A percentile compares a stretch with the other conserved stretches of the same genome.
These are phyloP conservation scores for Patella caerulea DNA, from an alignment of 2,888 invertebrate species.

Conservation along the genomic window DNA sequence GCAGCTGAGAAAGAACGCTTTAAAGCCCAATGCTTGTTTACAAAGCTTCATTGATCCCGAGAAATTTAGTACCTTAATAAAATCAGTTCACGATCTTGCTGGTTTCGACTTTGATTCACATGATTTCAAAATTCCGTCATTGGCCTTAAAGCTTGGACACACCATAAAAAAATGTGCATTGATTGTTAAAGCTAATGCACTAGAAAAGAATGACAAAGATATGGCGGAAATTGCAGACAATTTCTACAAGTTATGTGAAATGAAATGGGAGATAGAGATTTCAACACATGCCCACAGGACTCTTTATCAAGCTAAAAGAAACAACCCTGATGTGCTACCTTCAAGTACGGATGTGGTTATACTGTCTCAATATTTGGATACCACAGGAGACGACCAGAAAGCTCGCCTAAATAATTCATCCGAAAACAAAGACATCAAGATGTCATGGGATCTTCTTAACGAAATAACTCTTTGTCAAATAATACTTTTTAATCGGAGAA, in stretches of 20 bases:
- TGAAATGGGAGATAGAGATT: conserved; percentile 1
- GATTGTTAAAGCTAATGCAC: not conserved
- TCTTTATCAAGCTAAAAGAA: not conserved
- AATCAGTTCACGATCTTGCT: not conserved
- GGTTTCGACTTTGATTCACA: not conserved
- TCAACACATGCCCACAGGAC: not conserved
- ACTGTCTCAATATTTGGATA: not conserved
- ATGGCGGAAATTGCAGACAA: not conserved
- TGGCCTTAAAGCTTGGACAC: not conserved
- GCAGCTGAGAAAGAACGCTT: not conserved
- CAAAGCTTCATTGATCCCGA: not conserved
- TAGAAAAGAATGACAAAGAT: not conserved
- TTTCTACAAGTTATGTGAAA: not conserved
- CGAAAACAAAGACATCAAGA: not conserved
- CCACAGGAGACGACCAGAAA: not conserved
- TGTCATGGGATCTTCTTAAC: not conserved
- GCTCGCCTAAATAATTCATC: not conserved
- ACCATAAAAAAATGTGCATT: not conserved
- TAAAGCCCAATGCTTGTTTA: not conserved
- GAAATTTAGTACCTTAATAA: not conserved
- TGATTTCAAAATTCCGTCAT: not conserved
- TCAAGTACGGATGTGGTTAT: not conserved
- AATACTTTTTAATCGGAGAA: not conserved
- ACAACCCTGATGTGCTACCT: not conserved
- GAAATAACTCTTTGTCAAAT: not conserved